phyloP scores from a whole-genome alignment of 2,888 invertebrate species.

The Spialia ferax region DNA sequence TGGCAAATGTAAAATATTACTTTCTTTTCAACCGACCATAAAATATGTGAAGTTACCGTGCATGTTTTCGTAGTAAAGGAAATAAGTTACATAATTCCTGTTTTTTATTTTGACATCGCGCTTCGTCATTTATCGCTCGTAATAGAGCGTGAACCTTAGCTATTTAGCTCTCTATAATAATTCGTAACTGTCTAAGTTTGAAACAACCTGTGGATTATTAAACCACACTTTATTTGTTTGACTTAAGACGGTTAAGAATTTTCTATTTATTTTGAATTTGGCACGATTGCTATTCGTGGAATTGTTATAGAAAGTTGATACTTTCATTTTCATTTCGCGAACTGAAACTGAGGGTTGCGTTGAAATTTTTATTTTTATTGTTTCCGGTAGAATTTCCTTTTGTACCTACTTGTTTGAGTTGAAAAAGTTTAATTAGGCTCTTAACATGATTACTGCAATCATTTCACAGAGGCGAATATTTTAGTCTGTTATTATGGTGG shows the following conservation, averaged over 20 bases:
- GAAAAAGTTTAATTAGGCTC: background rate
- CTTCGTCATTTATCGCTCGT: background rate
- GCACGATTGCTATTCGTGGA: background rate
- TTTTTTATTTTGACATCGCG: too few relatives aligned
- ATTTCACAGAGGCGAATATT: background rate
- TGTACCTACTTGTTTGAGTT: background rate
- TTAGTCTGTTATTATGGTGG: background rate
- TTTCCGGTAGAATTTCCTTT: background rate
- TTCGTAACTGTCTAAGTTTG: constrained; percentile 20
- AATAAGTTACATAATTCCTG: too few relatives aligned
- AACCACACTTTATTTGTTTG: constrained; percentile 27
- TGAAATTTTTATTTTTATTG: background rate
- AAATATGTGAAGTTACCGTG: too few relatives aligned
- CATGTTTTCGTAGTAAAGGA: too few relatives aligned
- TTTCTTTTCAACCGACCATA: too few relatives aligned
- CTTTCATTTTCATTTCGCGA: background rate
- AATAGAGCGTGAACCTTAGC: background rate
- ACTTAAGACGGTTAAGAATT: constrained; percentile 5
- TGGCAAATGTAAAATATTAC: too few relatives aligned
- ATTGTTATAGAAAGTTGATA: background rate
- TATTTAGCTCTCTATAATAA: constrained; percentile 9
- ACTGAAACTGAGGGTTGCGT: background rate
- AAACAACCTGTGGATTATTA: constrained; percentile 27
- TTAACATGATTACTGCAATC: background rate
- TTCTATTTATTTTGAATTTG: background rate